phyloP scores from a whole-genome alignment of 53 echinoderm and acorn worm genomes.

The Mesocentrotus franciscanus region DNA sequence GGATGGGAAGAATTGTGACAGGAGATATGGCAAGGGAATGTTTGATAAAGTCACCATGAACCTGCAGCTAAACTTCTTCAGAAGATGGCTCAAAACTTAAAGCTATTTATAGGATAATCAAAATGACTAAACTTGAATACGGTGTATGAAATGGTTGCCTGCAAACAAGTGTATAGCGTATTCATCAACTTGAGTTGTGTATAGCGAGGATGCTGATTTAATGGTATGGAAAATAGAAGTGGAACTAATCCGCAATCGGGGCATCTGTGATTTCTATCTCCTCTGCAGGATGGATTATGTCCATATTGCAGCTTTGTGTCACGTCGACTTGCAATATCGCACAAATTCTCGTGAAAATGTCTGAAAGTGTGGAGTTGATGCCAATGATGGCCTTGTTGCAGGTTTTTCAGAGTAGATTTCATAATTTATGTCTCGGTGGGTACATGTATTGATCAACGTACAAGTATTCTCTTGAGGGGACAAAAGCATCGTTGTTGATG shows the following conservation, averaged over 20 bases:
- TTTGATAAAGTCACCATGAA: not conserved
- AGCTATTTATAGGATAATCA: not conserved
- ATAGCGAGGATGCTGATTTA: slow-evolving; percentile 14
- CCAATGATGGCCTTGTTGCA: not conserved
- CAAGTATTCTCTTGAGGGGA: not conserved
- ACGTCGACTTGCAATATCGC: not conserved
- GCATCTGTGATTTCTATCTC: slow-evolving; percentile 17
- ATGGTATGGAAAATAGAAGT: not conserved
- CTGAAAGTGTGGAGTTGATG: not conserved
- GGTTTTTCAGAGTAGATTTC: not conserved
- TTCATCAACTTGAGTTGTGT: not conserved
- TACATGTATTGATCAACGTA: no score
- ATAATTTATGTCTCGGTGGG: not conserved
- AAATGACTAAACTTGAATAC: not conserved
- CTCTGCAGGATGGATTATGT: not conserved
- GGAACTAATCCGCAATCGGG: slow-evolving; percentile 7
- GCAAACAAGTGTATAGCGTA: not conserved
- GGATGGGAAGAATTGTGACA: not conserved
- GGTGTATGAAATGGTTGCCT: not conserved
- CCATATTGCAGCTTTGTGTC: not conserved
- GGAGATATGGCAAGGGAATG: not conserved
- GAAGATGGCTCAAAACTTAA: not conserved
- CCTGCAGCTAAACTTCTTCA: not conserved
- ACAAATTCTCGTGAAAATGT: not conserved
- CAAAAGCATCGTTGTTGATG: not conserved